A percentile compares a stretch with the other conserved stretches of the same genome.
Conservation (phyloP, 2,888 invertebrate genomes). For the Cheilosia urbana region DNA sequence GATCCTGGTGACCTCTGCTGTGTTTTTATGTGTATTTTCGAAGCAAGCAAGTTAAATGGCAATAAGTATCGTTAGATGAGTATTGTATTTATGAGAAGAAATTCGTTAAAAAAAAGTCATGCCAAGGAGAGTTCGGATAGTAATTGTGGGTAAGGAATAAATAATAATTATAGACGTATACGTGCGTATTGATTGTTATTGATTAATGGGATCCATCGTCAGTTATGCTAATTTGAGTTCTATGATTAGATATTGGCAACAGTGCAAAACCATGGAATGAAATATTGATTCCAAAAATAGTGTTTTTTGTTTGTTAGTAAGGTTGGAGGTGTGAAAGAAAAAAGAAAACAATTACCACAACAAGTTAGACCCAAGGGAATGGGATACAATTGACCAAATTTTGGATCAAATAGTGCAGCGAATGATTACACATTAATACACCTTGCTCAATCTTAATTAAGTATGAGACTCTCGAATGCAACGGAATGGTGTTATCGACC, state of each 20-base stretch:
- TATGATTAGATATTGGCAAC: not conserved
- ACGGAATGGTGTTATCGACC: too few relatives aligned
- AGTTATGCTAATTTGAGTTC: conserved; percentile 1
- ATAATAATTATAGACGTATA: conserved; percentile 27
- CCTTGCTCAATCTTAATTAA: too few relatives aligned
- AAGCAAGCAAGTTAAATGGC: conserved; percentile 65
- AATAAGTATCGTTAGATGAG: conserved; percentile 60
- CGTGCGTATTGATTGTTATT: conserved; percentile 61
- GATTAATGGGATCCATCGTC: conserved; percentile 2
- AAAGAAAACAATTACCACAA: too few relatives aligned
- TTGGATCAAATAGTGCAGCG: too few relatives aligned
- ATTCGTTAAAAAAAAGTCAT: conserved; percentile 37
- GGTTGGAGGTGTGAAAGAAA: too few relatives aligned
- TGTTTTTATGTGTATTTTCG: conserved; percentile 58
- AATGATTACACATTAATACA: too few relatives aligned
- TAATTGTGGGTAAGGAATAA: conserved; percentile 30
- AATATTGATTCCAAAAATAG: not conserved
- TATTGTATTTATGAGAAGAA: conserved; percentile 41
- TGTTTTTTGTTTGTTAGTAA: not conserved
- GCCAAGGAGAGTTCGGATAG: conserved; percentile 9
- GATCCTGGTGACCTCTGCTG: conserved; percentile 84
- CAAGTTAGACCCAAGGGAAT: too few relatives aligned
- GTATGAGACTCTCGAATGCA: too few relatives aligned
- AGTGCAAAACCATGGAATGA: not conserved
- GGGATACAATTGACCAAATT: too few relatives aligned